These are phyloP conservation scores for Crenichthys baileyi DNA, from an alignment of 2,797 vertebrate genomes.

Conservation along the genomic window DNA sequence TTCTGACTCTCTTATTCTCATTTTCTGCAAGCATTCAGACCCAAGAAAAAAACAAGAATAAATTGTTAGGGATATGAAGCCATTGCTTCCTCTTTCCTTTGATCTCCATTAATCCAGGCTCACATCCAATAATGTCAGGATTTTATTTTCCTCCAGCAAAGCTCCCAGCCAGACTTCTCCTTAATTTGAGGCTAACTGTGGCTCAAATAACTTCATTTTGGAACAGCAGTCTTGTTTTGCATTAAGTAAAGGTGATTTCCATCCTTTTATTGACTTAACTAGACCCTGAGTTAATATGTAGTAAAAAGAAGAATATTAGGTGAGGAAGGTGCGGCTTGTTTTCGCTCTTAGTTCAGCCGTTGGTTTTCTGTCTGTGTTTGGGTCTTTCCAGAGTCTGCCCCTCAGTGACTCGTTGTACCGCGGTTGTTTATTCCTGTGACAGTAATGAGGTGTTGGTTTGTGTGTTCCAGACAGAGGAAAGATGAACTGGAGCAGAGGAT, in stretches of 20 bases:
- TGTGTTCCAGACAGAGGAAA: conserved; percentile 88
- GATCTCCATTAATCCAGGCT: conserved; percentile 15
- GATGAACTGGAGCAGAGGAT: conserved; percentile 96
- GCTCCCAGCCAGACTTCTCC: background rate
- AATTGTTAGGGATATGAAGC: conserved; percentile 14
- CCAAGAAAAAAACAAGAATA: background rate
- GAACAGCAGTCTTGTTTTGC: background rate
- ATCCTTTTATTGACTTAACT: conserved; percentile 1
- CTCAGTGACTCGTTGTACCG: conserved; percentile 7
- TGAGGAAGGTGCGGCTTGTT: background rate
- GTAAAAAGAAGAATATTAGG: background rate
- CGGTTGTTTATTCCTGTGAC: conserved; percentile 10
- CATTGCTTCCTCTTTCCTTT: conserved; percentile 7
- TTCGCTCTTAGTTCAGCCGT: background rate
- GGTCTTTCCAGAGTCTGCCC: background rate
- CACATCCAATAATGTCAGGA: background rate
- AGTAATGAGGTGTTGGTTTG: conserved; percentile 24
- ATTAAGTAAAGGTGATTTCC: background rate
- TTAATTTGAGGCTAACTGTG: conserved; percentile 1
- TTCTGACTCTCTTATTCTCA: background rate
- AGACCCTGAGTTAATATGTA: background rate
- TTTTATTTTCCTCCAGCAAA: conserved; percentile 21
- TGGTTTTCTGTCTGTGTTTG: background rate
- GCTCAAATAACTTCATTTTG: background rate
- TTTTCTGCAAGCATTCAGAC: conserved; percentile 2